phyloP scores from a whole-genome alignment of 2,888 invertebrate genomes.

The Lissocephala sabroskyi region DNA sequence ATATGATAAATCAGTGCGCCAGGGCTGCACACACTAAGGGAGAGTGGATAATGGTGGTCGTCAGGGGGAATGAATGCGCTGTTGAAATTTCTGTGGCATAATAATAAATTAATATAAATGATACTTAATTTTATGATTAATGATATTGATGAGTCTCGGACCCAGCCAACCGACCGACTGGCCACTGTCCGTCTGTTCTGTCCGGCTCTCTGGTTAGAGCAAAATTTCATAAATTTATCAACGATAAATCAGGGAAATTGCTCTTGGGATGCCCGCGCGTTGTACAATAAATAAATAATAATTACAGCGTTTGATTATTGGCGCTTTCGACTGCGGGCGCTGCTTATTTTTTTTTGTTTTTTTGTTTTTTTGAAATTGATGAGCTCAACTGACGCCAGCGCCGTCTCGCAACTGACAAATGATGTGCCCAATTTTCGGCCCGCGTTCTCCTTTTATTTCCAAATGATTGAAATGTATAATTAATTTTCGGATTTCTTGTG shows the following conservation, averaged over 20 bases:
- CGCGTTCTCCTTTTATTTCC: constrained; percentile 13
- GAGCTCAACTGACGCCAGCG: constrained; percentile 34
- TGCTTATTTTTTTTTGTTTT: constrained; percentile 4
- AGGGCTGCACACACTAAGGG: background rate
- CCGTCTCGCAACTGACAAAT: constrained; percentile 43
- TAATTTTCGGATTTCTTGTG: constrained; percentile 26
- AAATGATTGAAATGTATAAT: constrained; percentile 53
- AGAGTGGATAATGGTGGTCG: constrained; percentile 8
- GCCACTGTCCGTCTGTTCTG: background rate
- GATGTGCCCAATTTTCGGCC: constrained; percentile 25
- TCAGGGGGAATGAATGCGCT: constrained; percentile 31
- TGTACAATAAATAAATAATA: constrained; percentile 57
- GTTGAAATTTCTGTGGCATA: constrained; percentile 57
- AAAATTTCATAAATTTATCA: constrained; percentile 58
- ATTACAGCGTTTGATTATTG: constrained; percentile 55
- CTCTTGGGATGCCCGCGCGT: background rate
- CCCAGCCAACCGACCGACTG: constrained; percentile 11
- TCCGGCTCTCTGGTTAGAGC: constrained; percentile 1
- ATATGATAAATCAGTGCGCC: constrained; percentile 49
- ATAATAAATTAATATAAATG: constrained; percentile 69
- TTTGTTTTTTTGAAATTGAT: constrained; percentile 21
- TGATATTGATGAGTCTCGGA: constrained; percentile 58
- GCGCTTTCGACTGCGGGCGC: constrained; percentile 12
- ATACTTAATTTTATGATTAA: constrained; percentile 69
- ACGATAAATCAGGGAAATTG: constrained; percentile 51